Percentiles rank a stretch among this genome's conserved stretches.
These are phyloP conservation scores for Aphelenchoides besseyi DNA, from an alignment of 1,140 invertebrate species.

Conservation along the genomic window DNA sequence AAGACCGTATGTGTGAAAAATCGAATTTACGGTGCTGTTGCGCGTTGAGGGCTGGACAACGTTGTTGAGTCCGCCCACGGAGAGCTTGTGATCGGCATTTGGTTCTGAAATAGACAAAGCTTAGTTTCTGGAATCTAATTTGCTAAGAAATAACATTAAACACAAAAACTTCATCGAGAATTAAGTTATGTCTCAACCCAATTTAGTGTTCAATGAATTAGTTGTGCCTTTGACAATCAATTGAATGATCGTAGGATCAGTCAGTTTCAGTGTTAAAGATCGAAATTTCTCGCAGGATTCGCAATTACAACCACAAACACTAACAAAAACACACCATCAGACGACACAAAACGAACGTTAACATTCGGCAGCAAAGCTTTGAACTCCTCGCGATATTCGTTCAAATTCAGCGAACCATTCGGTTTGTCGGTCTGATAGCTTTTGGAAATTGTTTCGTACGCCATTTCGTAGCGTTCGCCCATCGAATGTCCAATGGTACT, in stretches of 20 bases:
- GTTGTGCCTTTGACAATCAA: too few species aligned
- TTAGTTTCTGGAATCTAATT: too few species aligned
- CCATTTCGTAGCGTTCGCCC: conserved; percentile 22
- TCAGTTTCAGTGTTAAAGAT: too few species aligned
- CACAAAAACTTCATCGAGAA: too few species aligned
- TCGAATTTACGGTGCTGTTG: conserved; percentile 16
- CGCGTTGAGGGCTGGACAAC: not conserved
- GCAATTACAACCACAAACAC: not conserved
- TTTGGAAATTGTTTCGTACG: conserved; percentile 17
- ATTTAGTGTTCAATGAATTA: conserved; percentile 17
- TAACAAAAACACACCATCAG: conserved; percentile 21
- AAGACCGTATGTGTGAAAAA: not conserved
- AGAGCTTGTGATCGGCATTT: not conserved
- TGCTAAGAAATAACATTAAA: too few species aligned
- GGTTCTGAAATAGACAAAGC: not conserved
- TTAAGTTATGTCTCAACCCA: too few species aligned
- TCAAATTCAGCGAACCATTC: conserved; percentile 20
- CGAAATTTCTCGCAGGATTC: not conserved
- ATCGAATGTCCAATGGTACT: conserved; percentile 11
- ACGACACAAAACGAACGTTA: conserved; percentile 46
- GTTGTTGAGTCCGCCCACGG: not conserved
- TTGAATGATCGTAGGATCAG: too few species aligned
- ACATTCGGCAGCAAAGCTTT: conserved; percentile 54
- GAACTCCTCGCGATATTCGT: conserved; percentile 42
- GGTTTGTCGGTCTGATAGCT: conserved; percentile 16